Base-by-base conservation (phyloP, 2,113 vertebrate species). In the Semnornis frantzii region DNA sequence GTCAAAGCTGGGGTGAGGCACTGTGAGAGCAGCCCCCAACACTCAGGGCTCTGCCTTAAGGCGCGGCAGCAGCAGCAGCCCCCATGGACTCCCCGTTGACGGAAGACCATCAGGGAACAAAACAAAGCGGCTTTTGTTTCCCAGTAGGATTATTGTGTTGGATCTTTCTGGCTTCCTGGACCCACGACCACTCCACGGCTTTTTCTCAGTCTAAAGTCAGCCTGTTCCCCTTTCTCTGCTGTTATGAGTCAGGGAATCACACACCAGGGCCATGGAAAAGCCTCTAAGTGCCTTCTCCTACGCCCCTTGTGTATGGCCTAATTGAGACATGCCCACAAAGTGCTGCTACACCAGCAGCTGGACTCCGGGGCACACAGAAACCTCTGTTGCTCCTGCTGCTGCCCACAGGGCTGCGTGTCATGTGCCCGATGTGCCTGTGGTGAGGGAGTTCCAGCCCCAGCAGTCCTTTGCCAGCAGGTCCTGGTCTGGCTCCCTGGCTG, bases 301-400 rank as follows among this genome's bases (percentile, higher is more conserved):
- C 0, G 3, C 28, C 30, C 30, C 62, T 23, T 2, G 5, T 21
- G n/a, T 15, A 31, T 1, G 1, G 31, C 28, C 39, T 0, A 0
- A 7, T 12, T 21, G 2, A 39, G 20, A 15, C 39, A 5, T 46
- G 50, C 34, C 21, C 0, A 1, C 2, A 15, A 50, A 46, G 28
- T 5, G 6, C 33, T 17, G 37, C 57, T 7, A 25, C 37, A 8
- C 54, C 3, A 1, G 44, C 42, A 14, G 15, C 39, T 0, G 6
- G n/a, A 14, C 34, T 21, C 57, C 0, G 9, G 42, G 30, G 42
- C 25, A 5, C 1, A 2, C 2, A 1, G 30, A 34, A 60, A n/a
- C 31, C 31, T 30, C 60, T 46, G 34, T 72, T 4, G 2, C 42
- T 24, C 15, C 52, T 6, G 30, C 52, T 34, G 66, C 34, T 52